Evolutionary conservation across 2,113 vertebrate species (phyloP).

Genomic region (Pseudorhombus dupliciocellatus): DNA sequence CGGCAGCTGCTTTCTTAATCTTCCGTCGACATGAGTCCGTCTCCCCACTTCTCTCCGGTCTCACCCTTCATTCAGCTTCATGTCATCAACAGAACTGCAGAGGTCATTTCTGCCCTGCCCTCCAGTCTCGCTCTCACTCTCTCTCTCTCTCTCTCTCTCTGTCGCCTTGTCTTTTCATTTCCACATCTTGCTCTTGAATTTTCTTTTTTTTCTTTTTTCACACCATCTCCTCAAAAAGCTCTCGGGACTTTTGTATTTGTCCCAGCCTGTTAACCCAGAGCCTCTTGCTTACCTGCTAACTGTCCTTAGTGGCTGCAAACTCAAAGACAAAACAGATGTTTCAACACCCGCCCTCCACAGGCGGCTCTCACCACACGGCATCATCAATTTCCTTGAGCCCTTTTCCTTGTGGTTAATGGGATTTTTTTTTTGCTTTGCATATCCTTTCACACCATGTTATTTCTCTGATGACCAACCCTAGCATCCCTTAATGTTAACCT

Average conservation of each 20-base stretch:
- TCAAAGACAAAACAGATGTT: slow-evolving; percentile 7
- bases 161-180: slow-evolving; percentile 47
- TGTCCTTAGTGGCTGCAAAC: background rate
- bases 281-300: slow-evolving; percentile 32
- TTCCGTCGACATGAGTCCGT: slow-evolving; percentile 59
- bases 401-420: background rate
- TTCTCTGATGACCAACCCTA: background rate
- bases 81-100: slow-evolving; percentile 59
- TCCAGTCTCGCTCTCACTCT: slow-evolving; percentile 14
- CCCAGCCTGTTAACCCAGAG: slow-evolving; percentile 53
- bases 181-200: slow-evolving; percentile 11
- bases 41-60: slow-evolving; percentile 36
- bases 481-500: background rate
- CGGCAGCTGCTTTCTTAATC: slow-evolving; percentile 72
- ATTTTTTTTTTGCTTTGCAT: background rate
- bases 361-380: background rate
- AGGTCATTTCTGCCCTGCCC: slow-evolving; percentile 55
- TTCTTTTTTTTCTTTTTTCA: background rate
- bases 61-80: slow-evolving; percentile 47
- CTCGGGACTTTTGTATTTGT: slow-evolving; percentile 35
- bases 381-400: background rate
- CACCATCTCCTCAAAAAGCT: slow-evolving; percentile 30
- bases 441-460: background rate
- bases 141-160: slow-evolving; percentile 8
- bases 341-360: background rate